Percentiles rank a stretch among this genome's conserved stretches.
phyloP scores from a whole-genome alignment of 1,140 invertebrate species.

The Bombus sylvicola region DNA sequence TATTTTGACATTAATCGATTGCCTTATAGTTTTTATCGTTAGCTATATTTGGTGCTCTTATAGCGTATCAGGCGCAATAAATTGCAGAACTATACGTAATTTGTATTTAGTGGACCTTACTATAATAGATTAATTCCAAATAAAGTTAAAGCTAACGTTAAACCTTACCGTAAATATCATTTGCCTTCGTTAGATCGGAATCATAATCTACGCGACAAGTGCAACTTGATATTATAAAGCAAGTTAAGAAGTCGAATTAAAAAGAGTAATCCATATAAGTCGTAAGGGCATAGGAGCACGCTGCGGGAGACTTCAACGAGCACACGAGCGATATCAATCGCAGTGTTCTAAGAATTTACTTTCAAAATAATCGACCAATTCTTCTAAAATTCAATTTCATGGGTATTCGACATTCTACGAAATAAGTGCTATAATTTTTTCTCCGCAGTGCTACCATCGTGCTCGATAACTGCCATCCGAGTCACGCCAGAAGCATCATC shows the following conservation, averaged over 20 bases:
- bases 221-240: background rate
- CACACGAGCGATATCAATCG: background rate
- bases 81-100: background rate
- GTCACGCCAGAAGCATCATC: constrained; percentile 29
- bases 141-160: no score
- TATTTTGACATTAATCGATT: background rate
- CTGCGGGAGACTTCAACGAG: background rate
- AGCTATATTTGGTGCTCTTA: rapidly evolving
- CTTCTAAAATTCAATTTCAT: background rate
- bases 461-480: background rate
- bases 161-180: no score
- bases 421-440: background rate
- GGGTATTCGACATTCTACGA: no score
- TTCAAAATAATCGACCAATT: background rate
- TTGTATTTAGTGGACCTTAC: background rate
- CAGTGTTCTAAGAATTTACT: background rate
- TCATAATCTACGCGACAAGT: no score
- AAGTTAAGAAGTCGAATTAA: background rate
- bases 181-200: no score
- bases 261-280: background rate
- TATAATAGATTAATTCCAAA: no score
- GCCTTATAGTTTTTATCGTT: background rate
- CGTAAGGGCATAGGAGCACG: no score
- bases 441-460: background rate
- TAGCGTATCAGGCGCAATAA: background rate